Conservation (phyloP, 2,113 vertebrate genomes). For the Shinisaurus crocodilurus region DNA sequence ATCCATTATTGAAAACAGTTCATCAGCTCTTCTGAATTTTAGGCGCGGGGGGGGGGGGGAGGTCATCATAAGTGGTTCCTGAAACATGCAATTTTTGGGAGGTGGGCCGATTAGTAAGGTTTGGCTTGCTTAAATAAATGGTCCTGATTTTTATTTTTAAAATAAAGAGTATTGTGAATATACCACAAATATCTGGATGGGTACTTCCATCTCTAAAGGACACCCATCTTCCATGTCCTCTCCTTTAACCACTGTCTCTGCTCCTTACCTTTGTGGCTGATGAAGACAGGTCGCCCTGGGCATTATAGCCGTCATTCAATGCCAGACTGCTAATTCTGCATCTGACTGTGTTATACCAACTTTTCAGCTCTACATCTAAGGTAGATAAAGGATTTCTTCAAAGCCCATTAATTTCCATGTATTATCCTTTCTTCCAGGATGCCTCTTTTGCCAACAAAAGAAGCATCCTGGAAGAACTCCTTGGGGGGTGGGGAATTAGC, state of each 20-base stretch:
- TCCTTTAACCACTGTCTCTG: neutral
- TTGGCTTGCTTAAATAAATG: neutral
- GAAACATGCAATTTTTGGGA: neutral
- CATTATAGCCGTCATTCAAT: neutral
- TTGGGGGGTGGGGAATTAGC: neutral
- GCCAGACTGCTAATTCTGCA: neutral
- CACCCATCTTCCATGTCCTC: neutral
- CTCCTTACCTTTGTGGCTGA: neutral
- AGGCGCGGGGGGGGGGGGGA: neutral
- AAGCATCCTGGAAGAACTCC: too few relatives aligned
- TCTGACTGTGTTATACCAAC: neutral
- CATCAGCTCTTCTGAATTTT: neutral
- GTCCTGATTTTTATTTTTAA: neutral
- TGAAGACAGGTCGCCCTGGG: neutral
- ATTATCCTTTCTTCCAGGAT: neutral
- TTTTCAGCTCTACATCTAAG: neutral
- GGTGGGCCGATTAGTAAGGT: neutral
- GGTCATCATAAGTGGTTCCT: neutral
- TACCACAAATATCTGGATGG: neutral
- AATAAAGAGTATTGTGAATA: neutral
- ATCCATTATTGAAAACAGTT: neutral
- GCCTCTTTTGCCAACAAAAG: neutral
- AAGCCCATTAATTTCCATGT: neutral
- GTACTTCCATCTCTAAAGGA: neutral
- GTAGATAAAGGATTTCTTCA: slow-evolving; percentile 15